phyloP scores from a whole-genome alignment of 2,888 invertebrate species.

The Eulithis prunata region DNA sequence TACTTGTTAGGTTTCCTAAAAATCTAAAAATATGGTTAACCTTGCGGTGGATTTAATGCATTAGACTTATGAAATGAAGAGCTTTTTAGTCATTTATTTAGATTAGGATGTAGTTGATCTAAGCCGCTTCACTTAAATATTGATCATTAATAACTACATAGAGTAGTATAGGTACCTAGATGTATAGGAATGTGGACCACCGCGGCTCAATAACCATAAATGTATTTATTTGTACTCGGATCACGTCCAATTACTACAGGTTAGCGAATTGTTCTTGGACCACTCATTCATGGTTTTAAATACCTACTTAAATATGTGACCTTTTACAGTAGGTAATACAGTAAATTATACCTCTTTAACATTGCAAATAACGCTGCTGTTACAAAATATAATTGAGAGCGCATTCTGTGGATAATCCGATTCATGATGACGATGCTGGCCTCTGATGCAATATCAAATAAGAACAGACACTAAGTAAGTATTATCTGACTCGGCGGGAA shows the following conservation, averaged over 20 bases:
- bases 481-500: no score
- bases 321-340: slow-evolving; percentile 28
- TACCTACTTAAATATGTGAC: slow-evolving; percentile 18
- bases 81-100: slow-evolving; percentile 8
- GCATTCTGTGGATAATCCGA: neutral
- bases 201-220: slow-evolving; percentile 5
- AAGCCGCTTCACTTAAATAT: slow-evolving; percentile 12
- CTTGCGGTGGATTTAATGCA: neutral
- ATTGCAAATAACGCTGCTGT: neutral
- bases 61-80: neutral
- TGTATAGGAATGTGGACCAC: slow-evolving; percentile 4
- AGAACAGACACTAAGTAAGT: no score
- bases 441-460: neutral
- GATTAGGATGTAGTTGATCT: slow-evolving; percentile 1
- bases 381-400: neutral
- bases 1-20: neutral
- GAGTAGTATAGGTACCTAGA: neutral
- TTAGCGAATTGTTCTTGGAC: slow-evolving; percentile 28
- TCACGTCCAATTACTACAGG: slow-evolving; percentile 19
- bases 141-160: neutral
- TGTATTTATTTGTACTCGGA: slow-evolving; percentile 21
- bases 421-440: neutral
- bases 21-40: slow-evolving; percentile 1
- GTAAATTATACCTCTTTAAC: slow-evolving; percentile 15
- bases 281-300: slow-evolving; percentile 22